Conservation (phyloP, 2,888 invertebrate genomes). For the Metallyticus violacea region DNA sequence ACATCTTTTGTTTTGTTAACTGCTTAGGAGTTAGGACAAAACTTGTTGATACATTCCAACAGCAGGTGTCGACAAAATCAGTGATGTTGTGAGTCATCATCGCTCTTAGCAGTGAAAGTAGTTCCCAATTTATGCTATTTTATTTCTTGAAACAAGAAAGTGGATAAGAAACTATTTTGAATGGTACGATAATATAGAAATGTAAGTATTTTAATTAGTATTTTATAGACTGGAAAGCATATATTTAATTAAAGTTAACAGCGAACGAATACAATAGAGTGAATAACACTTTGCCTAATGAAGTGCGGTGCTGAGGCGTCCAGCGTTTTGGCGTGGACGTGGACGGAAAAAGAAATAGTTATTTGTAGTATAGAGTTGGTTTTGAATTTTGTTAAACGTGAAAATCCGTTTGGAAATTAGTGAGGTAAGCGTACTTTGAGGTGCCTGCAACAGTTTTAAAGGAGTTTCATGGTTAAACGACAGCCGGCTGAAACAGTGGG, state of each 20-base stretch:
- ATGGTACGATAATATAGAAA: background rate
- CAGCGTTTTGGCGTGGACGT: background rate
- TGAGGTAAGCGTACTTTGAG: background rate
- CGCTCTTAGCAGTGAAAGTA: slow-evolving; percentile 10
- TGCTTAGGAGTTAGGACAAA: slow-evolving; percentile 25
- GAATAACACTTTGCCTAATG: slow-evolving; percentile 21
- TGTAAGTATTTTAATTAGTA: background rate
- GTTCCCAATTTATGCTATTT: background rate
- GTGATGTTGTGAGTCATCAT: slow-evolving; percentile 19
- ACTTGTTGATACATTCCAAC: slow-evolving; percentile 24
- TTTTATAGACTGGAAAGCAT: no score
- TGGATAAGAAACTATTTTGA: background rate
- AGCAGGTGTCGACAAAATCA: slow-evolving; percentile 21
- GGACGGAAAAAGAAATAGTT: background rate
- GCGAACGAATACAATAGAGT: slow-evolving; percentile 24
- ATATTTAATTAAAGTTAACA: background rate
- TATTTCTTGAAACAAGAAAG: background rate
- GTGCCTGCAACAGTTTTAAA: background rate
- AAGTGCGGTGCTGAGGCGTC: slow-evolving; percentile 22
- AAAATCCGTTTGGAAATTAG: background rate
- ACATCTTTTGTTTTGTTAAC: slow-evolving; percentile 50
- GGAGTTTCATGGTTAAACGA: background rate
- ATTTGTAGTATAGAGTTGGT: background rate
- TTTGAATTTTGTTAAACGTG: background rate
- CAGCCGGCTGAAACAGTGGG: slow-evolving; percentile 20